Evolutionary conservation across 2,797 vertebrate species (phyloP), one percentile per base, ranked within the genome.

Genomic region (Eulemur rubriventer): DNA sequence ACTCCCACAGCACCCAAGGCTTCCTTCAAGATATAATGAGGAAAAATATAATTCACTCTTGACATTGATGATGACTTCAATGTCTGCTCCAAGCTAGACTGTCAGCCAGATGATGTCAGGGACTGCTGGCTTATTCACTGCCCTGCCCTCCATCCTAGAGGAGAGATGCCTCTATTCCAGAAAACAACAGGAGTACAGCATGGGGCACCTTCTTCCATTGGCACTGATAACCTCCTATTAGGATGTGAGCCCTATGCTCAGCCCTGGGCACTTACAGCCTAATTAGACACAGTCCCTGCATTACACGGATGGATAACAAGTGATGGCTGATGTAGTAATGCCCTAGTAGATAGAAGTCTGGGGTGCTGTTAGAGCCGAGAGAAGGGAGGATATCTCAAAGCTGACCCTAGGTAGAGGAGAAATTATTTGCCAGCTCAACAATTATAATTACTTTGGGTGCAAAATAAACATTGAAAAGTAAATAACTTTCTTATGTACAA

Each of bases 401-500:
- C 69, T 50, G 70, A 73, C 18, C 38, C 52, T 52, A 73, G 24
- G 13, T 48, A 65, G 81, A 38, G 52, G 11, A 82, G 35, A 88
- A 73, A 92, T 79, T 79, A 63, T 33, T 69, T 83, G 43, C 57
- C 22, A 79, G n/a, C 38, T 76, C 70, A 84, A 57, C 50, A 79
- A 52, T 85, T 93, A 72, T 1, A 91, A 35, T 57, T 95, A 94
- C 61, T 81, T 48, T 85, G 38, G 72, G 26, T 65, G 10, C 26
- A 67, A 93, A 91, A 70, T 94, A 92, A 95, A 80, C 52, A 83
- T 38, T 79, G 13, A 82, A 89, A 89, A 92, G 69, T 59, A 61
- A 76, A 13, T 87, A 93, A 67, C 33, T 95, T 86, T 73, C 69
- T 57, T 70, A 89, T 38, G 87, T 59, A 85, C 69, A 78, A 89